phyloP scores from a whole-genome alignment of 2,888 invertebrate species.

The Abrostola tripartita region DNA sequence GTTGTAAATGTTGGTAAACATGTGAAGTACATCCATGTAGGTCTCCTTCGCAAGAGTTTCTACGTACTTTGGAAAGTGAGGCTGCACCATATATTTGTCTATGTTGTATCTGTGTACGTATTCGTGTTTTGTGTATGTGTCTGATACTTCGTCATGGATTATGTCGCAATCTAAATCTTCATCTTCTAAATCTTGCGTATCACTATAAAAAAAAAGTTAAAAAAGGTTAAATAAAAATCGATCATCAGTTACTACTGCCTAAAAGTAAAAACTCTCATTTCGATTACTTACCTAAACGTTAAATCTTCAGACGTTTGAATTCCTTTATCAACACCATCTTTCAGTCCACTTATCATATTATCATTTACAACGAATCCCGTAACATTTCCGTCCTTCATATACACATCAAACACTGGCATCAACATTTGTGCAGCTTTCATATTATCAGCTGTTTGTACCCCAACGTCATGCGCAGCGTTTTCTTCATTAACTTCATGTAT shows the following conservation, averaged over 20 bases:
- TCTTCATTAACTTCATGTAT: conserved; percentile 33
- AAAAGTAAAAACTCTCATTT: not conserved
- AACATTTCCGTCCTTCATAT: conserved; percentile 67
- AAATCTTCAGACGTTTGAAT: conserved; percentile 52
- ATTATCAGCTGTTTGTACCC: conserved; percentile 47
- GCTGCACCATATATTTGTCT: conserved; percentile 64
- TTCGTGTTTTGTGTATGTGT: conserved; percentile 58
- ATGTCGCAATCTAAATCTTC: conserved; percentile 40
- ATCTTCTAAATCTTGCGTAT: conserved; percentile 32
- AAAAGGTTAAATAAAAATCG: too few relatives aligned
- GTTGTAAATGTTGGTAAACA: conserved; percentile 64
- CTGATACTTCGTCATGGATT: conserved; percentile 15
- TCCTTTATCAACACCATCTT: conserved; percentile 55
- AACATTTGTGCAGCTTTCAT: conserved; percentile 52
- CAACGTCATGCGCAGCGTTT: conserved; percentile 44
- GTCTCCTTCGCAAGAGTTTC: conserved; percentile 63
- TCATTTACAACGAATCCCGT: conserved; percentile 62
- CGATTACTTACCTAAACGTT: conserved; percentile 35
- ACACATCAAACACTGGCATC: conserved; percentile 64
- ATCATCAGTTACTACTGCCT: not conserved
- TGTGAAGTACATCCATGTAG: conserved; percentile 57
- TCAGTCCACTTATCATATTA: conserved; percentile 42
- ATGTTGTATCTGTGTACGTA: conserved; percentile 67
- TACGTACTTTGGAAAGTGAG: conserved; percentile 65
- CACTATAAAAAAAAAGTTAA: conserved; percentile 35